Evolutionary conservation across 2,888 invertebrate species (phyloP).

Genomic region (Meteorus cinctellus): DNA sequence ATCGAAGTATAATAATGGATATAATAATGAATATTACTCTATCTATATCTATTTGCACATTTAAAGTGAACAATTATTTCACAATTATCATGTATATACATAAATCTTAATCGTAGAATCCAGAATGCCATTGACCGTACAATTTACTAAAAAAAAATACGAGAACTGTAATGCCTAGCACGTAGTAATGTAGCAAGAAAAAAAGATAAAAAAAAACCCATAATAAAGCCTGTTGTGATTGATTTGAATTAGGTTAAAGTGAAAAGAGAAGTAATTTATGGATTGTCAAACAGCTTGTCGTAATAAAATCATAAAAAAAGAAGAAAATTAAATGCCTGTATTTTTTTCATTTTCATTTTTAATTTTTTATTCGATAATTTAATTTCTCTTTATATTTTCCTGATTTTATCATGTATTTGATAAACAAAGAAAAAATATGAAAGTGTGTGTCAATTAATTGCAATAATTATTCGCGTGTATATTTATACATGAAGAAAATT

Average conservation of each 20-base stretch:
- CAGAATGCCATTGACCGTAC: slow-evolving; percentile 33
- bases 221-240: slow-evolving; percentile 21
- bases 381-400: slow-evolving; percentile 38
- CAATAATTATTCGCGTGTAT: slow-evolving; percentile 58
- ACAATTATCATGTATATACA: slow-evolving; percentile 5
- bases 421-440: slow-evolving; percentile 59
- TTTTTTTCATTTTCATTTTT: slow-evolving; percentile 45
- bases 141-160: slow-evolving; percentile 22
- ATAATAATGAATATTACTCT: background rate
- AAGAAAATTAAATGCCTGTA: slow-evolving; percentile 31
- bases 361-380: slow-evolving; percentile 45
- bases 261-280: slow-evolving; percentile 27
- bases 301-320: slow-evolving; percentile 54
- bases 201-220: background rate
- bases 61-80: background rate
- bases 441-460: slow-evolving; percentile 58
- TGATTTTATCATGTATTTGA: slow-evolving; percentile 57
- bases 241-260: slow-evolving; percentile 20
- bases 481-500: slow-evolving; percentile 69
- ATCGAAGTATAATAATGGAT: background rate
- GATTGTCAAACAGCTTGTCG: slow-evolving; percentile 59
- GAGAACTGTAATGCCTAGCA: slow-evolving; percentile 35
- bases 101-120: slow-evolving; percentile 23
- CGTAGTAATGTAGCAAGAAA: slow-evolving; percentile 34
- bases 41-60: slow-evolving; percentile 4